These are phyloP conservation scores for Peromyscus leucopus DNA, from an alignment of 2,113 vertebrate genomes.

Conservation along the genomic window DNA sequence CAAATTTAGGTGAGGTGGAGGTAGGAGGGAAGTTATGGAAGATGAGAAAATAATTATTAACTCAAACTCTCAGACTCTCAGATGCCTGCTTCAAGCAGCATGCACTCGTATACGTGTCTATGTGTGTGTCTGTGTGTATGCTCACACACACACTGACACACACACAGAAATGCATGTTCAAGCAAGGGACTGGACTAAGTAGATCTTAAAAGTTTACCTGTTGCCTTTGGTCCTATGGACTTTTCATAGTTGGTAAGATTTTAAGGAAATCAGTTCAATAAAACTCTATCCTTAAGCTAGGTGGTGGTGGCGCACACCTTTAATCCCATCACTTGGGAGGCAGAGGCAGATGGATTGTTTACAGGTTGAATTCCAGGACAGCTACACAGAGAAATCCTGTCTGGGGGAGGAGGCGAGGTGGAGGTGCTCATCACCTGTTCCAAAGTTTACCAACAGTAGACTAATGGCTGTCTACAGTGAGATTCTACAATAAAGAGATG, in stretches of 20 bases:
- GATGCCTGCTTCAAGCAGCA: conserved; percentile 34
- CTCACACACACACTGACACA: no score
- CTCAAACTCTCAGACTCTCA: conserved; percentile 25
- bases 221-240: not conserved
- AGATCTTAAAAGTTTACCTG: not conserved
- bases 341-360: not conserved
- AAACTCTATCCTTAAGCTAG: conserved; percentile 34
- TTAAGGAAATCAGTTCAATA: conserved; percentile 36
- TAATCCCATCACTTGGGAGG: not conserved
- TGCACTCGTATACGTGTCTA: not conserved
- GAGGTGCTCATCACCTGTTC: not conserved
- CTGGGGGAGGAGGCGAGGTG: no score
- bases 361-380: not conserved
- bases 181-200: not conserved
- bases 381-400: not conserved
- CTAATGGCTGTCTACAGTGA: not conserved
- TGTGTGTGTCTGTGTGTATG: no score
- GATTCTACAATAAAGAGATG: conserved; percentile 5
- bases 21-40: not conserved
- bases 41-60: conserved; percentile 22
- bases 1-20: not conserved
- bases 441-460: conserved; percentile 14
- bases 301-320: not conserved
- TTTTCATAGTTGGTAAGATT: not conserved
- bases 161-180: conserved; percentile 10